These are phyloP conservation scores for Neotoxoptera formosana DNA, from an alignment of 1,140 invertebrate genomes.

Conservation along the genomic window DNA sequence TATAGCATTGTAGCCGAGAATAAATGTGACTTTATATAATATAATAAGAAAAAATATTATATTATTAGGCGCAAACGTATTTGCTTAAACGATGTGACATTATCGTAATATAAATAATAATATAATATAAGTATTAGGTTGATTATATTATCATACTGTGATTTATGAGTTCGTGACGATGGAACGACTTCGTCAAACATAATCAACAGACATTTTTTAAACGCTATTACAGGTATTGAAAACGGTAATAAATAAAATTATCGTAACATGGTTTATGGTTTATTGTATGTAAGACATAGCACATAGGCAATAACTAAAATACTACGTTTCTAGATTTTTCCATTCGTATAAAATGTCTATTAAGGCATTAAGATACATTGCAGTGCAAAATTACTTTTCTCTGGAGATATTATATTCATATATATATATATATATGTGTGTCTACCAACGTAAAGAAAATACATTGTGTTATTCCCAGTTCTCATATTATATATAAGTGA, in stretches of 20 bases:
- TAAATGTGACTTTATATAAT: too few relatives aligned
- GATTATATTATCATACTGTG: background rate
- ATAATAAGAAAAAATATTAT: too few relatives aligned
- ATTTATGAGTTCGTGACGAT: too few relatives aligned
- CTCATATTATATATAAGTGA: background rate
- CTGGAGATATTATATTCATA: too few relatives aligned
- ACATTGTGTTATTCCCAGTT: conserved; percentile 2
- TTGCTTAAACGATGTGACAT: background rate
- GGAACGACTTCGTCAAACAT: background rate
- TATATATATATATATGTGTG: background rate
- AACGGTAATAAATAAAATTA: background rate
- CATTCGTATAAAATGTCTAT: conserved; percentile 21
- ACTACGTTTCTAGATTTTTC: background rate
- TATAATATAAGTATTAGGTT: background rate
- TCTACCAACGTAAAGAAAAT: background rate
- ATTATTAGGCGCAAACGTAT: background rate
- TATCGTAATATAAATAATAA: background rate
- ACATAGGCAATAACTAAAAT: conserved; percentile 14
- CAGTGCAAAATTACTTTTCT: conserved; percentile 1
- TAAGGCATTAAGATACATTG: background rate
- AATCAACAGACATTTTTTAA: background rate
- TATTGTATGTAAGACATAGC: background rate
- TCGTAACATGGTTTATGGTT: background rate
- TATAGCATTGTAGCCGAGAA: too few relatives aligned
- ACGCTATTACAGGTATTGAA: background rate